Evolutionary conservation across 1,140 invertebrate species (phyloP).

Genomic region (silkworm (Bombyx mori)): ASM3026992v2 NC_085129.1:6793001-6793500

Average conservation of each 20-base stretch:
- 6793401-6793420: slow-evolving; percentile 17
- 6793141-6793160: no score
- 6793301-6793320: slow-evolving; percentile 58
- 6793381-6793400: slow-evolving; percentile 35
- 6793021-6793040: no score
- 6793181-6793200: slow-evolving; percentile 18
- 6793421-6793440: background rate
- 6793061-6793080: no score
- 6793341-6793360: slow-evolving; percentile 45
- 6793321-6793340: slow-evolving; percentile 46
- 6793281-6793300: slow-evolving; percentile 48
- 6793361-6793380: slow-evolving; percentile 54
- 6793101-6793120: no score
- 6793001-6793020: no score
- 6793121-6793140: no score
- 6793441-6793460: no score
- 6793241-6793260: slow-evolving; percentile 48
- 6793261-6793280: slow-evolving; percentile 36
- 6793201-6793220: slow-evolving; percentile 37
- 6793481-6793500: no score
- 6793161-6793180: slow-evolving; percentile 1
- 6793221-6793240: slow-evolving; percentile 53
- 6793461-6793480: no score
- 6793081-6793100: no score
- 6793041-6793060: no score